Percentiles rank a stretch among this genome's conserved stretches.
These are phyloP conservation scores for Diplodus sargus DNA, from an alignment of 2,797 vertebrate species.

Conservation along the genomic window DNA sequence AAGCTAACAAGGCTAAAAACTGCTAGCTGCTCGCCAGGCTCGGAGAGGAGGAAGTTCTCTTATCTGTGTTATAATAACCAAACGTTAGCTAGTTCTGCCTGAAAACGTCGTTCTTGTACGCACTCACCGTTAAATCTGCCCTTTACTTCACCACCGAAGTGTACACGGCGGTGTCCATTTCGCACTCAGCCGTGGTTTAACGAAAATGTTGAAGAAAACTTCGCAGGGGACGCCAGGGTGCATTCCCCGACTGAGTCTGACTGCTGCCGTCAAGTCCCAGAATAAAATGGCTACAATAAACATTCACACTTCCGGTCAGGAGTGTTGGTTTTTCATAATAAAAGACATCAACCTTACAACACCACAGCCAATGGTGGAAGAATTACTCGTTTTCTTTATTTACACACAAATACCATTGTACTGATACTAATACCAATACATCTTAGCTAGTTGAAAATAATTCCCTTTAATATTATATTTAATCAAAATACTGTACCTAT, in stretches of 20 bases:
- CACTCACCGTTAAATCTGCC: constrained; percentile 41
- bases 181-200: not conserved
- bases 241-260: constrained; percentile 59
- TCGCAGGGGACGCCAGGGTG: constrained; percentile 49
- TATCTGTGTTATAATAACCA: constrained; percentile 23
- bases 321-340: constrained; percentile 41
- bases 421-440: no score
- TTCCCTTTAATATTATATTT: no score
- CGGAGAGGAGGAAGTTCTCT: constrained; percentile 72
- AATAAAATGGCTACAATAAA: not conserved
- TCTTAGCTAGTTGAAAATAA: no score
- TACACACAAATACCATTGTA: no score
- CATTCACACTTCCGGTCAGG: constrained; percentile 15
- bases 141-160: constrained; percentile 21
- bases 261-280: constrained; percentile 13
- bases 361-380: no score
- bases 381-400: no score
- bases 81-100: not conserved
- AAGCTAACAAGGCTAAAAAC: constrained; percentile 67
- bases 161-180: constrained; percentile 14
- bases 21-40: constrained; percentile 65
- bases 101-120: not conserved
- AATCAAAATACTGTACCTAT: no score
- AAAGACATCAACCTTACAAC: not conserved
- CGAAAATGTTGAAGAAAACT: constrained; percentile 64